These are phyloP conservation scores for Micrastur ruficollis DNA, from an alignment of 2,797 vertebrate genomes.

Conservation along the genomic window DNA sequence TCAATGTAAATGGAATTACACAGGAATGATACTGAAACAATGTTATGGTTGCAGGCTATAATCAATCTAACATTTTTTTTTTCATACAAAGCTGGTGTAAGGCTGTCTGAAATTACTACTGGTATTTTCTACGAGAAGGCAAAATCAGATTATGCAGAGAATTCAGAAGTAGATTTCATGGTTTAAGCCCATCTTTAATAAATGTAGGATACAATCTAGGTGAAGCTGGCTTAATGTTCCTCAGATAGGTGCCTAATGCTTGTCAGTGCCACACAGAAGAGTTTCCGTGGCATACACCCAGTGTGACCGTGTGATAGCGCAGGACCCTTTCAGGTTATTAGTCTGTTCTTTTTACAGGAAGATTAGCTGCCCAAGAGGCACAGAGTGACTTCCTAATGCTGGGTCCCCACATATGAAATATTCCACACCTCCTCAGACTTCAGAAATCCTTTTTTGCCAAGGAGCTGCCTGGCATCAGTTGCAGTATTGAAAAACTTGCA, in stretches of 20 bases:
- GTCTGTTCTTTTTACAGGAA: neutral
- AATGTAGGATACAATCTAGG: neutral
- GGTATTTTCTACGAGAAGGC: neutral
- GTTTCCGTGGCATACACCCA: neutral
- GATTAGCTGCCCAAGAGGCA: neutral
- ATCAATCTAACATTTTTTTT: neutral
- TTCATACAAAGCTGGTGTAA: neutral
- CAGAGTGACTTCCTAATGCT: neutral
- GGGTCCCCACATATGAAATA: neutral
- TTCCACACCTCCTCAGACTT: neutral
- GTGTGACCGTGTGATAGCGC: rapidly evolving
- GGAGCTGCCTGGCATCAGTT: neutral
- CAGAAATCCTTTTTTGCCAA: neutral
- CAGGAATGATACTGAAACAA: neutral
- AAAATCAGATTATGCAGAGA: neutral
- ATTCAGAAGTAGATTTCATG: neutral
- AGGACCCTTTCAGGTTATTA: neutral
- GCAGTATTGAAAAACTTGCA: neutral
- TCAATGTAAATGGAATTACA: neutral
- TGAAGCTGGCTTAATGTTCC: neutral
- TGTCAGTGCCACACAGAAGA: neutral
- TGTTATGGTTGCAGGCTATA: neutral
- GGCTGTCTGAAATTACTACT: neutral
- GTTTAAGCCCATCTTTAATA: neutral
- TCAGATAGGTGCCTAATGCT: neutral